Evolutionary conservation across 2,113 vertebrate genomes (phyloP).

Genomic region (Hiodon tergisus): DNA sequence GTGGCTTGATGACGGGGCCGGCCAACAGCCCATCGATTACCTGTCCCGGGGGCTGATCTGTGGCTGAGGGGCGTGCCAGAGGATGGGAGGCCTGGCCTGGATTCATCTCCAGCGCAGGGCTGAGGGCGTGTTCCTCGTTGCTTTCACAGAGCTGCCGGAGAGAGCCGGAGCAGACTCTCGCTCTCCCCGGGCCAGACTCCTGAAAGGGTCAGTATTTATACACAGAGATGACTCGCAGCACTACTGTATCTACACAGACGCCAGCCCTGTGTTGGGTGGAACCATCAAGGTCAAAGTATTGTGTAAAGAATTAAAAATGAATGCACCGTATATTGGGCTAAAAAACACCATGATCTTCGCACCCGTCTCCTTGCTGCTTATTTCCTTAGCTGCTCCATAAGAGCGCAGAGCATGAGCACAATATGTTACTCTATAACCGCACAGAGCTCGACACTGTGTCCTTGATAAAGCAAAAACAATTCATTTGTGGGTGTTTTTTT

Average conservation of each 20-base stretch:
- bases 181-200: too few species aligned
- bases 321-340: too few species aligned
- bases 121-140: neutral
- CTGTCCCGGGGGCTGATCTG: slow-evolving; percentile 66
- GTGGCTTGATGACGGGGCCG: slow-evolving; percentile 59
- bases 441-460: neutral
- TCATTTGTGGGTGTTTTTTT: neutral
- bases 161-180: neutral
- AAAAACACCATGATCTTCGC: too few species aligned
- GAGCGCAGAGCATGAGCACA: neutral
- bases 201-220: too few species aligned
- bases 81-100: neutral
- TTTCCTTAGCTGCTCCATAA: neutral
- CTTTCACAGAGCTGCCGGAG: neutral
- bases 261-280: neutral
- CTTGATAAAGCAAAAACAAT: slow-evolving; percentile 16
- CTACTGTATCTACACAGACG: too few species aligned
- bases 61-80: slow-evolving; percentile 49
- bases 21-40: slow-evolving; percentile 68
- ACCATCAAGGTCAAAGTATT: neutral
- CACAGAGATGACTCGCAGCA: too few species aligned
- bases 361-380: neutral
- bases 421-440: neutral
- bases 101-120: neutral
- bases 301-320: neutral